Evolutionary conservation across 2,888 invertebrate genomes (phyloP), one percentile per base, ranked within the genome.

Genomic region (Leucoma salicis): DNA sequence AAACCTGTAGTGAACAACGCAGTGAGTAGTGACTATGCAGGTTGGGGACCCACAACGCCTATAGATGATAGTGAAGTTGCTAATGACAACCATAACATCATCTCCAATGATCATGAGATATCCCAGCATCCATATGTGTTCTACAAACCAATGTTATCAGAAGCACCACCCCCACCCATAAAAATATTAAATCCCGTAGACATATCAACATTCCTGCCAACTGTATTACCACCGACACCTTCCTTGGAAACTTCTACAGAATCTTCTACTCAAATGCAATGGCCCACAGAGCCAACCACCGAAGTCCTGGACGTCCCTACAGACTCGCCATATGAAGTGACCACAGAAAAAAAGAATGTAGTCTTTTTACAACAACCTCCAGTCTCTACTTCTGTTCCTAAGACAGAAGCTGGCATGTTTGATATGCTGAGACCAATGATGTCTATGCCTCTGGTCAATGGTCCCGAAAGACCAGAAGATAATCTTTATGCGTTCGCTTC

Each of bases 1-100:
- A 74, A 75, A 49, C 42, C 66, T 15, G 49, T 70, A 24, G 57
- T 70, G 14, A 71, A 74, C 18, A 80, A 70, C 38, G 66, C 74
- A 6, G 81, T 88, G 4, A 88, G 80, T 46, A 88, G 83, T 49
- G 89, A 89, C 53, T 89, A 89, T 46, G 86, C 88, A 3, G 89
- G 89, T 7, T 89, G 89, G 89, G 88, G 89, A 2, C 89, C 89
- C 2, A 89, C 89, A 10, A 86, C 86, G 13, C 85, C 88, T 1
- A 54, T 81, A 5, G 75, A 79, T 24, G 76, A 82, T 27, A 69
- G 59, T 34, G 70, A 73, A 35, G 46, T 53, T 1, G 60, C 64
- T 10, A 87, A 87, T 57, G 83, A 83, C n/a, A 78, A 79, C 8
- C 78, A 82, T 41, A 89, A 89, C 53, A 63, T 86, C 27, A 86